These are phyloP conservation scores for Cosmia pyralina DNA, from an alignment of 2,888 invertebrate genomes.

Conservation along the genomic window DNA sequence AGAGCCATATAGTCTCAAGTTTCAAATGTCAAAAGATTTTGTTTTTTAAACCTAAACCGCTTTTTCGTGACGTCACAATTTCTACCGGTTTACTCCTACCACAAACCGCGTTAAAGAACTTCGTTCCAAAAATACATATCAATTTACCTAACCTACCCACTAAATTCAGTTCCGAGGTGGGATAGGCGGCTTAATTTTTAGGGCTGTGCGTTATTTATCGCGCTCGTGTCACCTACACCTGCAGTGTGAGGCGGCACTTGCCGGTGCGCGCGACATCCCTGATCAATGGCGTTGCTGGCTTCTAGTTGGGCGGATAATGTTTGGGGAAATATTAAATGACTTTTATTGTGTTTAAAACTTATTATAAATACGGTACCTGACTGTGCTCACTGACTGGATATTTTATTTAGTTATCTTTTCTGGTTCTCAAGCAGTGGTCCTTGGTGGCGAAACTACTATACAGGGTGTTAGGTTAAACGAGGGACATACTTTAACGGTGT, in stretches of 20 bases:
- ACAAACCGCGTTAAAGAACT: no score
- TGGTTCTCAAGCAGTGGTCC: not conserved
- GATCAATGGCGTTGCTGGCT: slow-evolving; percentile 48
- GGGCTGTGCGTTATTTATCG: slow-evolving; percentile 56
- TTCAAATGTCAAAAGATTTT: no score
- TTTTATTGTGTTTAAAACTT: not conserved
- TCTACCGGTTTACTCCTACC: no score
- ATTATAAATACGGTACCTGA: not conserved
- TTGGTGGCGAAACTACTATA: not conserved
- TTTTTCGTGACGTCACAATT: no score
- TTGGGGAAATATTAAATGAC: slow-evolving; percentile 10
- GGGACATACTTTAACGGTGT: no score
- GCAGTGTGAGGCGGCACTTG: slow-evolving; percentile 35
- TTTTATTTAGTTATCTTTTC: not conserved
- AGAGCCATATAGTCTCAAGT: no score
- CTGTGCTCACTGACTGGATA: not conserved
- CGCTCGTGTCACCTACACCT: slow-evolving; percentile 53
- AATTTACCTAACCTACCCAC: not conserved
- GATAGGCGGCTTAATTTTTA: slow-evolving; percentile 49
- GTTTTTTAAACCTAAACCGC: no score
- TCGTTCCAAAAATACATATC: not conserved
- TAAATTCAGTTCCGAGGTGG: slow-evolving; percentile 13
- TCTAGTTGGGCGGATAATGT: slow-evolving; percentile 2
- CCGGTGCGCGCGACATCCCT: slow-evolving; percentile 48
- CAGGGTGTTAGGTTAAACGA: no score